Percentiles rank a stretch among this genome's conserved stretches.
Conservation (phyloP, 2,888 invertebrate species). For the Diadegma fenestrale region DNA sequence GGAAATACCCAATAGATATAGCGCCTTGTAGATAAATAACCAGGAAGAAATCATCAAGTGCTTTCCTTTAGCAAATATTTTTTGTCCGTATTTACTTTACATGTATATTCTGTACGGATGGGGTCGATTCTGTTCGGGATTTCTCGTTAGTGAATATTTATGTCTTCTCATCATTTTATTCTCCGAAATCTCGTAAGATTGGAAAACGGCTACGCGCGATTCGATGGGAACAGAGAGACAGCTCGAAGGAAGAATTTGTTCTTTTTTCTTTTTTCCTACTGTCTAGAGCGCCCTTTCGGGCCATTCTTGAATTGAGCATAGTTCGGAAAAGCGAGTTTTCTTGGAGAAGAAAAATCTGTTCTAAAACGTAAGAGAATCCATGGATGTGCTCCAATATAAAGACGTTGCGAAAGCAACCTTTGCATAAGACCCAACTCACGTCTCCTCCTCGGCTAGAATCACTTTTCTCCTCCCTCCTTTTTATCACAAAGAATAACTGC, state of each 20-base stretch:
- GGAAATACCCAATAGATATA: background rate
- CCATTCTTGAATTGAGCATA: slow-evolving; percentile 3
- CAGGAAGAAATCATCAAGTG: slow-evolving; percentile 27
- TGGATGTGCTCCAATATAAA: slow-evolving; percentile 21
- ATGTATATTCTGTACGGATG: background rate
- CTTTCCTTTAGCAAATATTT: slow-evolving; percentile 45
- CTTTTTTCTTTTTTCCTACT: background rate
- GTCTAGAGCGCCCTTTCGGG: background rate
- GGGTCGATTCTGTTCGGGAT: slow-evolving; percentile 7
- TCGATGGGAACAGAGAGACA: slow-evolving; percentile 22
- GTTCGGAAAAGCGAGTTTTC: slow-evolving; percentile 26
- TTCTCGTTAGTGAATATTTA: slow-evolving; percentile 77
- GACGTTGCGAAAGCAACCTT: slow-evolving; percentile 45
- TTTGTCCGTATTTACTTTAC: background rate
- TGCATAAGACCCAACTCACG: slow-evolving; percentile 54
- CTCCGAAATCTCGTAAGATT: slow-evolving; percentile 45
- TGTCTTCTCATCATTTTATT: slow-evolving; percentile 68
- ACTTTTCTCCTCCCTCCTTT: background rate
- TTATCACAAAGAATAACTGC: slow-evolving; percentile 20
- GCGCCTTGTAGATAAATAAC: slow-evolving; percentile 22
- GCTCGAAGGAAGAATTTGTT: background rate
- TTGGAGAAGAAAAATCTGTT: background rate
- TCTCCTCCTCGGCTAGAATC: background rate
- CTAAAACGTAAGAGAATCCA: background rate
- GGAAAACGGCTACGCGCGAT: slow-evolving; percentile 61